Conservation (phyloP, 2,888 invertebrate species). For the Hermodice carunculata region DNA sequence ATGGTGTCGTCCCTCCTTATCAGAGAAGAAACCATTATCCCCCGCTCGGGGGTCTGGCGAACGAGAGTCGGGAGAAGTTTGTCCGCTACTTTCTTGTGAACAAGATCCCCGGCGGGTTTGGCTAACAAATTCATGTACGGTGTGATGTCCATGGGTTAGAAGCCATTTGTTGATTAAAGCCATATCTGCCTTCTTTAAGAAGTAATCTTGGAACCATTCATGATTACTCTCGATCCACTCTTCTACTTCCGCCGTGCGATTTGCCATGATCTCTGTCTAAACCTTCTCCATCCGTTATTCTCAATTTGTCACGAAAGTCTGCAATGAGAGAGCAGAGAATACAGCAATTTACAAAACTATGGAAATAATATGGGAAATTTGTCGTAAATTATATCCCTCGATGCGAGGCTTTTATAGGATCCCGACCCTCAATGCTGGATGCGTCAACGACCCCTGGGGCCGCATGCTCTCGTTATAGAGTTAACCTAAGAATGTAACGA, state of each 20-base stretch:
- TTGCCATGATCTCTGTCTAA: no score
- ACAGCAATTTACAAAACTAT: no score
- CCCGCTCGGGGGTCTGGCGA: conserved; percentile 10
- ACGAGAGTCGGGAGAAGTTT: conserved; percentile 19
- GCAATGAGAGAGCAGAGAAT: no score
- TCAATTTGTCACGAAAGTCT: no score
- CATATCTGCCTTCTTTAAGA: conserved; percentile 71
- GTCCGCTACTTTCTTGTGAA: conserved; percentile 11
- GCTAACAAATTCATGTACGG: conserved; percentile 65
- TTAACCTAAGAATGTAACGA: no score
- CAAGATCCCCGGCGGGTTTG: conserved; percentile 5
- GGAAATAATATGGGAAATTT: no score
- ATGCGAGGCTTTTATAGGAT: no score
- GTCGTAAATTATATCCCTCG: no score
- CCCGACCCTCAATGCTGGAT: no score
- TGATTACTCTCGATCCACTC: conserved; percentile 72
- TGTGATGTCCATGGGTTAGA: conserved; percentile 69
- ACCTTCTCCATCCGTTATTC: no score
- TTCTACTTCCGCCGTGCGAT: conserved; percentile 66
- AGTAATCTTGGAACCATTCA: conserved; percentile 70
- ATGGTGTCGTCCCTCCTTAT: conserved; percentile 40
- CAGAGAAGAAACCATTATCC: conserved; percentile 49
- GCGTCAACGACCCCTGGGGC: no score
- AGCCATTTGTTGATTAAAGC: conserved; percentile 72
- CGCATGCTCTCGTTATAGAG: no score